A percentile compares a stretch with the other conserved stretches of the same genome.
phyloP scores from a whole-genome alignment of 1,140 invertebrate species.

The Drosophila bocki region DNA sequence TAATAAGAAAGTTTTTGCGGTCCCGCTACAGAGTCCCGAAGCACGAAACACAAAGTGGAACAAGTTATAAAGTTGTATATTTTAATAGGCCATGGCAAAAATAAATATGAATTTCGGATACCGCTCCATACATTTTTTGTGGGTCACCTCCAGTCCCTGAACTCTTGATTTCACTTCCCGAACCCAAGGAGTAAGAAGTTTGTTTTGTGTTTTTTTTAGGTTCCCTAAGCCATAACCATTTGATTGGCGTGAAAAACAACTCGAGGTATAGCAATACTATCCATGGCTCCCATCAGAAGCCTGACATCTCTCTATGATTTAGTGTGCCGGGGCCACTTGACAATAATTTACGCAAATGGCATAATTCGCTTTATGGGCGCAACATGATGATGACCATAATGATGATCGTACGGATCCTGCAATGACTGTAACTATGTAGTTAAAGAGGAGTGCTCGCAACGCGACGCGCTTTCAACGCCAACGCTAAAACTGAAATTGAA shows the following conservation, averaged over 20 bases:
- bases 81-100: slow-evolving; percentile 72
- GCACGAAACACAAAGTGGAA: slow-evolving; percentile 53
- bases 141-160: slow-evolving; percentile 51
- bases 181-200: neutral
- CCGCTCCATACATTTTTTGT: slow-evolving; percentile 39
- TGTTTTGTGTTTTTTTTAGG: neutral
- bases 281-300: slow-evolving; percentile 45
- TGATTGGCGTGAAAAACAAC: slow-evolving; percentile 73
- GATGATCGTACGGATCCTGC: slow-evolving; percentile 54
- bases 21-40: slow-evolving; percentile 12
- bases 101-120: slow-evolving; percentile 56
- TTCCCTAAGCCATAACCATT: slow-evolving; percentile 36
- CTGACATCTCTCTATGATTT: slow-evolving; percentile 75
- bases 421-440: slow-evolving; percentile 76
- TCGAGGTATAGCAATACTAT: slow-evolving; percentile 13
- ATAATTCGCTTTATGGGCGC: slow-evolving; percentile 74
- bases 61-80: slow-evolving; percentile 75
- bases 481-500: slow-evolving; percentile 79
- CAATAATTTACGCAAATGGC: slow-evolving; percentile 82
- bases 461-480: slow-evolving; percentile 78
- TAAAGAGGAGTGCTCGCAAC: slow-evolving; percentile 71
- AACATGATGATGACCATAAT: slow-evolving; percentile 62
- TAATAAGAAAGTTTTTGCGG: slow-evolving; percentile 67
- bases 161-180: slow-evolving; percentile 65
- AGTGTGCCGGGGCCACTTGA: slow-evolving; percentile 69